A percentile compares a stretch with the other conserved stretches of the same genome.
Evolutionary conservation across 2,888 invertebrate species (phyloP).

Genomic region (Scrobipalpa costella): DNA sequence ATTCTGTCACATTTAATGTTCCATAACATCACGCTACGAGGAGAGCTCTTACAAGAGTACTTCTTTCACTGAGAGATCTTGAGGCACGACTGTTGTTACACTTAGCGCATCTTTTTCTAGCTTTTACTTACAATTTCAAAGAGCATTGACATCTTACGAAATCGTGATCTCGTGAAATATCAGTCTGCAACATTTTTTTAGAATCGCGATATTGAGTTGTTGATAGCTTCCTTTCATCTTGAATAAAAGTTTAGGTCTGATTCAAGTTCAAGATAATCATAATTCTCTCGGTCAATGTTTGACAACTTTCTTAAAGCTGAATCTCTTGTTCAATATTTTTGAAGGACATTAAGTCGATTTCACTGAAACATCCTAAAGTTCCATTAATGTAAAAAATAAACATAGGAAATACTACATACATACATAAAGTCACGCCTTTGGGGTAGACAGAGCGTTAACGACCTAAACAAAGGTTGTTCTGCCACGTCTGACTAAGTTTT

Average conservation of each 20-base stretch:
- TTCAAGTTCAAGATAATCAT: not conserved
- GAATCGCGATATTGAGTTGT: slow-evolving; percentile 29
- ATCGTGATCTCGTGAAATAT: slow-evolving; percentile 42
- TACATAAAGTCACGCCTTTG: no score
- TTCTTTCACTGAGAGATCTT: slow-evolving; percentile 6
- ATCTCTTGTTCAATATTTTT: not conserved
- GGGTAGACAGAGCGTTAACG: no score
- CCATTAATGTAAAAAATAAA: no score
- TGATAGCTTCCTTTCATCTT: slow-evolving; percentile 23
- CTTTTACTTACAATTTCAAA: slow-evolving; percentile 37
- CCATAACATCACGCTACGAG: slow-evolving; percentile 8
- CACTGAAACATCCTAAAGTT: not conserved
- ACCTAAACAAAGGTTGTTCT: no score
- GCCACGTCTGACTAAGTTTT: no score
- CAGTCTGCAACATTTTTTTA: slow-evolving; percentile 36
- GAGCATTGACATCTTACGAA: slow-evolving; percentile 39
- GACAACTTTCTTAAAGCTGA: not conserved
- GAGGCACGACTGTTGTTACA: slow-evolving; percentile 14
- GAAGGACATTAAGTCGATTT: not conserved
- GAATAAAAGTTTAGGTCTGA: not conserved
- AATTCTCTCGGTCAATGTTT: not conserved
- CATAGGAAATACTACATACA: no score
- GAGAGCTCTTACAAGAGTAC: not conserved
- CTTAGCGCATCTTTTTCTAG: slow-evolving; percentile 26
- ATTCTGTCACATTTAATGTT: slow-evolving; percentile 14